phyloP scores from a whole-genome alignment of 1,140 invertebrate genomes.

The Eumeta japonica region DNA sequence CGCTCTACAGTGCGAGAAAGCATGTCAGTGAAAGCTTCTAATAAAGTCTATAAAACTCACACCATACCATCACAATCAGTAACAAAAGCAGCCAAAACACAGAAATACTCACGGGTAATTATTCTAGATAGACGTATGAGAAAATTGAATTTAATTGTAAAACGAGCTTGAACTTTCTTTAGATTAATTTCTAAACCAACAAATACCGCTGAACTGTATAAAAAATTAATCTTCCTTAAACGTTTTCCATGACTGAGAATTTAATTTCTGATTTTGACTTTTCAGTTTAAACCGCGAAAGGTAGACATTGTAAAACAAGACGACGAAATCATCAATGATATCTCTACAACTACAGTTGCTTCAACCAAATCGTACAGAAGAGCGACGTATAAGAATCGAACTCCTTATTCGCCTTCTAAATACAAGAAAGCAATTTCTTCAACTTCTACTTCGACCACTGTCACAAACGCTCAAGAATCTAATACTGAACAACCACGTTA shows the following conservation, averaged over 20 bases:
- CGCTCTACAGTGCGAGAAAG: slow-evolving; percentile 47
- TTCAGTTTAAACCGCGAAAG: no score
- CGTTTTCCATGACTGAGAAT: no score
- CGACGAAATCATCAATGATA: slow-evolving; percentile 15
- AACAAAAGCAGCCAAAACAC: slow-evolving; percentile 26
- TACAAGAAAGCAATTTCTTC: slow-evolving; percentile 24
- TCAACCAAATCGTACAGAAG: slow-evolving; percentile 15
- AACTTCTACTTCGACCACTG: slow-evolving; percentile 14
- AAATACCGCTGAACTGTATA: no score
- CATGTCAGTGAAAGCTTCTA: slow-evolving; percentile 52
- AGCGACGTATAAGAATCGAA: slow-evolving; percentile 25
- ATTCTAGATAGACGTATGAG: no score
- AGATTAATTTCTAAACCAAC: no score
- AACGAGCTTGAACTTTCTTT: no score
- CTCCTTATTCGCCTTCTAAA: slow-evolving; percentile 26
- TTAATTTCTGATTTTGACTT: no score
- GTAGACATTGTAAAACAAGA: no score
- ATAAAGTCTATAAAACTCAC: slow-evolving; percentile 44
- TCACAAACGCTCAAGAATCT: slow-evolving; percentile 11
- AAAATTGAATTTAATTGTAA: no score
- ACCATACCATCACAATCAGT: slow-evolving; percentile 32
- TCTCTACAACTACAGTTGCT: slow-evolving; percentile 15
- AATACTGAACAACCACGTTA: slow-evolving; percentile 21
- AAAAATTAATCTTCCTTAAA: no score
- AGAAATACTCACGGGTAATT: slow-evolving; percentile 47